Base-by-base conservation (phyloP, 2,113 vertebrate species). In the Silurus glanis region DNA sequence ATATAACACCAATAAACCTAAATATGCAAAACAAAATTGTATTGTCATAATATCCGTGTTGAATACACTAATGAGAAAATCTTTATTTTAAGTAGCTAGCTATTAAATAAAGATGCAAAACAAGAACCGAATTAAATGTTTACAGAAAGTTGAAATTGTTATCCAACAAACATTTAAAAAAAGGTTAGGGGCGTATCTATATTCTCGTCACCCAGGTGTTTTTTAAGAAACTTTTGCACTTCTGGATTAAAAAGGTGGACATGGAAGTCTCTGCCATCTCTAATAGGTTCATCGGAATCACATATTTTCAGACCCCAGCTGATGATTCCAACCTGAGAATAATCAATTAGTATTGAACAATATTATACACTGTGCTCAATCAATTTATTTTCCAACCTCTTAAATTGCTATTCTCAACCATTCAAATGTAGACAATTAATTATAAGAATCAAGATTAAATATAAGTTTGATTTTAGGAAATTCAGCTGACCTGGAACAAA, bases 251-350 rank as follows among this genome's bases (percentile, higher is more conserved):
- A 87, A 21, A 87, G 85, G 21, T 83, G 14, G 25, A 55, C 2
- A 8, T 87, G 67, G 61, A 87, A 87, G 59, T 83, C 85, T 87
- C 71, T 83, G 59, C 69, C 75, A 8, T 86, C 79, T 16, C n/a
- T 0, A 3, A 8, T 1, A 0, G 64, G 3, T 19, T 1, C 28
- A 4, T 4, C 16, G 5, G 2, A 0, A 9, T 0, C 5, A 64
- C 85, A 87, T 3, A 10, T 14, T 47, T 67, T 75, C 51, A 87
- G 58, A n/a, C 85, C 80, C 85, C 85, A 87, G 59, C 85, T 83
- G 71, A 87, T 47, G 51, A 87, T 8, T 76, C 85, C 85, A 83
- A 87, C 59, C 85, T 87, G 61, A 64, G n/a, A 6, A 53, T 74
- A 6, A 76, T 53, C 0, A 49, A 59, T 19, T 2, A 28, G 6